phyloP scores from a whole-genome alignment of 2,888 invertebrate genomes.

The Hylaea fasciaria region DNA sequence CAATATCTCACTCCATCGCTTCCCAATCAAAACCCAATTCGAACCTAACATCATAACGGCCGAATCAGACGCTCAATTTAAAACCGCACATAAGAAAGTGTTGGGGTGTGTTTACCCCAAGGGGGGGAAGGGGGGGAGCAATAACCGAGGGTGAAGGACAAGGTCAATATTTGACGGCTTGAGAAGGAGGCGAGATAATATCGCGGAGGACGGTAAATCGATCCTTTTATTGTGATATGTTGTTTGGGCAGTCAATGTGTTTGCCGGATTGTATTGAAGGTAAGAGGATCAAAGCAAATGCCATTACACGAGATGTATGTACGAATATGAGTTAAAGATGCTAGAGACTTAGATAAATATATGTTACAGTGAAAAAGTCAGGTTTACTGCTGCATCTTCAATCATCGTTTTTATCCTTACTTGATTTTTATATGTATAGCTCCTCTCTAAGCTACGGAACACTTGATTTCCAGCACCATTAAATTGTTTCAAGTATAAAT shows the following conservation, averaged over 20 bases:
- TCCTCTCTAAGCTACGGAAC: too few species aligned
- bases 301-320: neutral
- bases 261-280: constrained; percentile 2
- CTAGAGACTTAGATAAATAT: too few species aligned
- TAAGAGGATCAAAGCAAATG: neutral
- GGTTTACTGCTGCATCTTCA: too few species aligned
- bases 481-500: constrained; percentile 6
- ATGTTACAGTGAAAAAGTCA: too few species aligned
- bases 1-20: constrained; percentile 10
- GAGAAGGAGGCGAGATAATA: constrained; percentile 29
- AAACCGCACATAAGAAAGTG: constrained; percentile 32
- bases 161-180: constrained; percentile 40
- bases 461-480: neutral
- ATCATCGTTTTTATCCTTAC: too few species aligned
- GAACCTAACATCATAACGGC: constrained; percentile 16
- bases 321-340: too few species aligned
- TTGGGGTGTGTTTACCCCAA: constrained; percentile 28
- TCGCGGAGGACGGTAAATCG: constrained; percentile 16
- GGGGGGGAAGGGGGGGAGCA: constrained; percentile 21
- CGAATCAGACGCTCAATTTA: constrained; percentile 32
- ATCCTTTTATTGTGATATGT: constrained; percentile 20
- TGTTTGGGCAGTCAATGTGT: constrained; percentile 11
- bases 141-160: constrained; percentile 36
- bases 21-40: constrained; percentile 27
- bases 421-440: too few species aligned